Base-by-base conservation (phyloP, 2,797 vertebrate species). In the Hipposideros larvatus region DNA sequence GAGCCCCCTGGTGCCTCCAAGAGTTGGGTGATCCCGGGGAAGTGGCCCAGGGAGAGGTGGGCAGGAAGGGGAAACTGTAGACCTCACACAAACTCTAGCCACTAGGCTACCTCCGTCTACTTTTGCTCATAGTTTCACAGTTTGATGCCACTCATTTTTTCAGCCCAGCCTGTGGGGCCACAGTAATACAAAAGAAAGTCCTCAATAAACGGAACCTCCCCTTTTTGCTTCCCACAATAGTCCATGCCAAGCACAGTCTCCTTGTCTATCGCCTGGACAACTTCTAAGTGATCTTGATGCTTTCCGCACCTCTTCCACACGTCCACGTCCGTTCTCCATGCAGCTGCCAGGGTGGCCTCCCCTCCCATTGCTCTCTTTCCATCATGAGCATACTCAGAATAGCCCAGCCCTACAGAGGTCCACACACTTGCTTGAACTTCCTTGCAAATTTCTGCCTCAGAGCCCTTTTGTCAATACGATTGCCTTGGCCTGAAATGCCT, bases 341-440 rank as follows among this genome's bases (percentile, higher is more conserved):
- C 7, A 43, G 18, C 70, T 43, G 7, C 31, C 11, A 3, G 10
- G 2, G 5, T 13, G 19, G 31, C 41, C 77, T 2, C 5, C 11
- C 4, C 14, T n/a, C 6, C 7, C 3, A 0, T 53, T n/a, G 1
- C 65, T 46, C 4, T 46, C 90, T 83, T 73, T 83, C 57, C 8
- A 2, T 37, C 11, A 2, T 9, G 48, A 22, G 7, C 4, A 15
- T 22, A 28, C 11, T 15, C 4, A 0, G n/a, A 46, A 16, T 5
- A 11, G 15, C 14, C 80, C 13, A 7, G 11, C 11, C 51, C 68
- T 41, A 1, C 55, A 3, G 59, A 88, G 31, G 46, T 74, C 78
- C 24, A 22, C 89, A 13, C 57, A 7, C 53, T 51, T 4, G 1
- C 43, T 66, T 11, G 26, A 16, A 31, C 14, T 21, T 74, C 51